Evolutionary conservation across 2,888 invertebrate species (phyloP).

Genomic region (Luperina testacea): DNA sequence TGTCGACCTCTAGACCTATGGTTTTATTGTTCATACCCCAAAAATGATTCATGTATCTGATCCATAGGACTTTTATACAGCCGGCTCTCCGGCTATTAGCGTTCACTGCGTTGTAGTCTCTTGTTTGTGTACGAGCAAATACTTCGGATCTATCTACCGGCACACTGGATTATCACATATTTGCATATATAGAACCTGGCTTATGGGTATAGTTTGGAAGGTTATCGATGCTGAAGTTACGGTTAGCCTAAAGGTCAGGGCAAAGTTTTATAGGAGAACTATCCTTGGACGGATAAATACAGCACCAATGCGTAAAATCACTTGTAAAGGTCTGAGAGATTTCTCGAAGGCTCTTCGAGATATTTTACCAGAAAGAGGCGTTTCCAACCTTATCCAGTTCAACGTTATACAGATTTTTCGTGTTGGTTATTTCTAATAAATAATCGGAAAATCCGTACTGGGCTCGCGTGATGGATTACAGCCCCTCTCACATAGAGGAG

Average conservation of each 20-base stretch:
- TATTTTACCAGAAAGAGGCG: not conserved
- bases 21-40: no score
- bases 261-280: not conserved
- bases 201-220: not conserved
- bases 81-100: no score
- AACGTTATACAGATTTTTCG: not conserved
- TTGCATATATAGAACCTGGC: conserved; percentile 20
- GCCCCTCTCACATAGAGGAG: not conserved
- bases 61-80: no score
- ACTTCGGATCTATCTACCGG: conserved; percentile 39
- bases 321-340: not conserved
- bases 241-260: not conserved
- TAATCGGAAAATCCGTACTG: not conserved
- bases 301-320: not conserved
- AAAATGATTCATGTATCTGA: no score
- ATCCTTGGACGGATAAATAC: not conserved
- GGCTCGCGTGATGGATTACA: not conserved
- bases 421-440: not conserved
- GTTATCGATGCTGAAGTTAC: not conserved
- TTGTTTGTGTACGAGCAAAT: conserved; percentile 52
- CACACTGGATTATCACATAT: conserved; percentile 38
- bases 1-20: no score
- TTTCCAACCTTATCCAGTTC: not conserved
- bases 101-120: conserved; percentile 43
- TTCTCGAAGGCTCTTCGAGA: not conserved